Evolutionary conservation across 1,140 invertebrate genomes (phyloP).

Genomic region (Hestina assimilis): DNA sequence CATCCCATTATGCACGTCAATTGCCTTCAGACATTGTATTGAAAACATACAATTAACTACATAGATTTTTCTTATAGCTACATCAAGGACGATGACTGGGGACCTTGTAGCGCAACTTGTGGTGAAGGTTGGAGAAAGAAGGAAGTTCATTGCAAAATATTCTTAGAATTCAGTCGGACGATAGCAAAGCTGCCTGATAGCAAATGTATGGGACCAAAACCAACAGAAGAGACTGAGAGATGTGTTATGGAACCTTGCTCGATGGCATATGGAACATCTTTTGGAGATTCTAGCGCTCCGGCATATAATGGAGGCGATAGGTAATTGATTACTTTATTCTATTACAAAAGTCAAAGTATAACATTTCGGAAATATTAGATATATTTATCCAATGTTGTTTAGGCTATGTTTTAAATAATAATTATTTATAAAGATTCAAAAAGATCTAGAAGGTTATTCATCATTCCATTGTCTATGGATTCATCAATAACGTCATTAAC

Average conservation of each 20-base stretch:
- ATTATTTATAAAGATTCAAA: slow-evolving; percentile 18
- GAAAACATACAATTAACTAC: neutral
- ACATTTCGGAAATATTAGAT: no score
- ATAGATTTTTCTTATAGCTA: slow-evolving; percentile 60
- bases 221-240: slow-evolving; percentile 86
- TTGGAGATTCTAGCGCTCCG: slow-evolving; percentile 81
- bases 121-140: slow-evolving; percentile 91
- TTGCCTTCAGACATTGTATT: neutral
- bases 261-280: slow-evolving; percentile 79
- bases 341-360: no score
- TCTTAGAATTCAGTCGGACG: slow-evolving; percentile 92
- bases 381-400: no score
- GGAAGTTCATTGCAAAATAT: slow-evolving; percentile 94
- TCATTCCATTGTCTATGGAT: slow-evolving; percentile 43
- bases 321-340: slow-evolving; percentile 28
- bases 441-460: slow-evolving; percentile 42
- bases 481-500: slow-evolving; percentile 63
- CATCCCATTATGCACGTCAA: slow-evolving; percentile 40
- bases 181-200: slow-evolving; percentile 91
- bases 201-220: slow-evolving; percentile 92
- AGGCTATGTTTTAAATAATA: no score
- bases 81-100: slow-evolving; percentile 86
- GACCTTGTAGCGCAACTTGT: slow-evolving; percentile 92
- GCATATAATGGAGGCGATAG: slow-evolving; percentile 60
- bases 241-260: slow-evolving; percentile 89